These are phyloP conservation scores for Neria commutata DNA, from an alignment of 2,888 invertebrate genomes.

Conservation along the genomic window DNA sequence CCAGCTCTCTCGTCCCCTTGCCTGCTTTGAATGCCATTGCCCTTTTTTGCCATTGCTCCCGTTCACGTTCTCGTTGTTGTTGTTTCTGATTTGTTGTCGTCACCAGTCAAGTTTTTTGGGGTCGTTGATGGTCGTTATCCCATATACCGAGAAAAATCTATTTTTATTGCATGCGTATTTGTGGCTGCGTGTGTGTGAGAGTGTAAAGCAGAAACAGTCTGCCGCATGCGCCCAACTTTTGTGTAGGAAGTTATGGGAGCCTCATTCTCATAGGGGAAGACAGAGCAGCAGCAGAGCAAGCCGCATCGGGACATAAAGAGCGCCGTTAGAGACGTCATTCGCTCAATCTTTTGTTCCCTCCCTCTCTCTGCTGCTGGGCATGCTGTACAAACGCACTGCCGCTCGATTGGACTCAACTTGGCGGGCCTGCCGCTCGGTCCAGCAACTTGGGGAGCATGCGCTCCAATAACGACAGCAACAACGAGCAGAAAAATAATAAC, in stretches of 20 bases:
- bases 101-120: constrained; percentile 45
- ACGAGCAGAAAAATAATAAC: constrained; percentile 12
- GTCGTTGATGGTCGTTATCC: constrained; percentile 60
- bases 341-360: constrained; percentile 31
- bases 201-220: too few relatives aligned
- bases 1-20: constrained; percentile 43
- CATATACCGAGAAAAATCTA: constrained; percentile 58
- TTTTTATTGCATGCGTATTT: constrained; percentile 37
- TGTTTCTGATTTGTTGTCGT: constrained; percentile 1
- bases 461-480: constrained; percentile 8
- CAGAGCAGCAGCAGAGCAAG: too few relatives aligned
- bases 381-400: not conserved
- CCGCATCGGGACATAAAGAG: too few relatives aligned
- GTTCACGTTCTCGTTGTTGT: not conserved
- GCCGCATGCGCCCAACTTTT: too few relatives aligned
- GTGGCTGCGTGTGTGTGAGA: constrained; percentile 1
- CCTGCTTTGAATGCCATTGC: not conserved
- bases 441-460: not conserved
- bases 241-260: too few relatives aligned
- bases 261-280: too few relatives aligned
- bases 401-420: not conserved
- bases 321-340: constrained; percentile 32
- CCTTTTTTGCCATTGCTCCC: not conserved
- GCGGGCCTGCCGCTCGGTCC: not conserved
- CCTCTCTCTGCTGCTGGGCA: constrained; percentile 1